A percentile compares a stretch with the other conserved stretches of the same genome.
Evolutionary conservation across 2,113 vertebrate genomes (phyloP).

Genomic region (Nymphicus hollandicus): DNA sequence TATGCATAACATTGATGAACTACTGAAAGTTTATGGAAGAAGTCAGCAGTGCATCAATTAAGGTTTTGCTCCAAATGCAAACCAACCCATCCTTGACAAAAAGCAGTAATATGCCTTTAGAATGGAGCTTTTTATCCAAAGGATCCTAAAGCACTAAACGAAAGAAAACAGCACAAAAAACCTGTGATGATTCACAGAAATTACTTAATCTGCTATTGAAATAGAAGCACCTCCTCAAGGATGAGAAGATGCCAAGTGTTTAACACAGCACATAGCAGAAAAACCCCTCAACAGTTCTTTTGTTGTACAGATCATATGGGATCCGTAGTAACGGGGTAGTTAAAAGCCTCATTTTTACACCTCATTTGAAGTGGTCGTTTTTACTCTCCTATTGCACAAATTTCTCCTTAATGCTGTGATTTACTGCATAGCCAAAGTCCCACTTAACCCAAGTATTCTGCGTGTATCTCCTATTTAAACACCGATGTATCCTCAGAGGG

Average conservation of each 20-base stretch:
- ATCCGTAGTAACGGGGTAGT: not conserved
- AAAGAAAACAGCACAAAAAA: not conserved
- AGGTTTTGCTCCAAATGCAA: slow-evolving; percentile 27
- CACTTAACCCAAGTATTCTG: not conserved
- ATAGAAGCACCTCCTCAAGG: not conserved
- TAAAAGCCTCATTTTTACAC: slow-evolving; percentile 31
- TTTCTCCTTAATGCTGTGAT: not conserved
- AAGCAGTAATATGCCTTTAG: not conserved
- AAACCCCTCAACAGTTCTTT: not conserved
- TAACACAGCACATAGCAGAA: not conserved
- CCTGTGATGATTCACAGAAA: slow-evolving; percentile 3
- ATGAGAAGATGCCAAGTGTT: not conserved
- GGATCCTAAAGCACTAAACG: not conserved
- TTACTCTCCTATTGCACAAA: not conserved
- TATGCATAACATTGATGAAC: not conserved
- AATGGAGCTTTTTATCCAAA: slow-evolving; percentile 2
- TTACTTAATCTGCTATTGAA: slow-evolving; percentile 5
- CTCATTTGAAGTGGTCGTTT: not conserved
- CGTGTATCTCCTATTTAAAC: not conserved
- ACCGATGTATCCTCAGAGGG: not conserved
- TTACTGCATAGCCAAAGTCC: not conserved
- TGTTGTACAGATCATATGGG: not conserved
- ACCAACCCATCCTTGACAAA: not conserved
- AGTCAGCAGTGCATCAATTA: slow-evolving; percentile 6
- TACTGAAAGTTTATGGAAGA: not conserved